Conservation (phyloP, 2,888 invertebrate genomes). For the Thymelicus sylvestris region DNA sequence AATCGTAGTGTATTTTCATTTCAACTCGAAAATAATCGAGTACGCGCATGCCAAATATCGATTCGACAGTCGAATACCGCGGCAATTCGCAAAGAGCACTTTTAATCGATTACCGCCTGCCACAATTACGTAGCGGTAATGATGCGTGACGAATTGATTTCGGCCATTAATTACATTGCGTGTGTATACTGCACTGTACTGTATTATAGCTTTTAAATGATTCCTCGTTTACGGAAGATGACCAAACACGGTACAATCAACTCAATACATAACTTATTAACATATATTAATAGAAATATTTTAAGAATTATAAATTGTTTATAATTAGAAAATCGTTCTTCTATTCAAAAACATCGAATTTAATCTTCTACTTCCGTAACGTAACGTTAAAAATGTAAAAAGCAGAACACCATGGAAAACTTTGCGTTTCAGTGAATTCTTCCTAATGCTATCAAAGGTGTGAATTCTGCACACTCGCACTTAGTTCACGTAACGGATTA, state of each 20-base stretch:
- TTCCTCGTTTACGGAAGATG: neutral
- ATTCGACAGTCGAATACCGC: constrained; percentile 18
- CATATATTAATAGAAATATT: no score
- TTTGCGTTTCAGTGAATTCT: no score
- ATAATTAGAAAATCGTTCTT: no score
- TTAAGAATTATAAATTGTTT: no score
- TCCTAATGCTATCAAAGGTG: no score
- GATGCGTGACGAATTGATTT: constrained; percentile 32
- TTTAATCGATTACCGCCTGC: constrained; percentile 30
- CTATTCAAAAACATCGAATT: no score
- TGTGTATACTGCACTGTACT: constrained; percentile 15
- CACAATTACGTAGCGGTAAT: constrained; percentile 29
- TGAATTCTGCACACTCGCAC: no score
- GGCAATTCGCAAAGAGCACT: constrained; percentile 24
- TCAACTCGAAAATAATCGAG: neutral
- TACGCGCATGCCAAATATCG: constrained; percentile 1
- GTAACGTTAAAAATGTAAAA: no score
- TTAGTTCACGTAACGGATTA: no score
- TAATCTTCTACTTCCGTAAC: no score
- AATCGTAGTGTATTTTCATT: neutral
- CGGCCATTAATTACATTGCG: constrained; percentile 31
- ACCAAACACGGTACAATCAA: neutral
- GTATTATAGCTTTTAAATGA: constrained; percentile 2
- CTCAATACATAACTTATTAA: no score
- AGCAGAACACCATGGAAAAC: no score